A percentile compares a stretch with the other conserved stretches of the same genome.
Conservation (phyloP, 2,888 invertebrate genomes). For the Caradrina clavipalpis region DNA sequence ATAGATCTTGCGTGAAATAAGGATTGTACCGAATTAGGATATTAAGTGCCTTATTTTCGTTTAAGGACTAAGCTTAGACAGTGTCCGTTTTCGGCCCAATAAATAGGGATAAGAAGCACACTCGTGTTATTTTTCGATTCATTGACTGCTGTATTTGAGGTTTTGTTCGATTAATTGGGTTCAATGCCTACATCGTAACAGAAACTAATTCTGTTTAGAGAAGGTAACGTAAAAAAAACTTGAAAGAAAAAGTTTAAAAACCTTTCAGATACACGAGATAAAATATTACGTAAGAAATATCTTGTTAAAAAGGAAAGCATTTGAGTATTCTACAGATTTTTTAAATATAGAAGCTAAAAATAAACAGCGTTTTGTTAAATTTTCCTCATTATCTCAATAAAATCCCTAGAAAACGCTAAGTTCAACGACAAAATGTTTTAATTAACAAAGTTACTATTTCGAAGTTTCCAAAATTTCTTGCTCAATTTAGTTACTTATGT, state of each 20-base stretch:
- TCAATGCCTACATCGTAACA: background rate
- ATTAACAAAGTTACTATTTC: slow-evolving; percentile 22
- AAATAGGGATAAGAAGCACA: slow-evolving; percentile 15
- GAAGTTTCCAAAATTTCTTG: slow-evolving; percentile 22
- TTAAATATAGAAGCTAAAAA: background rate
- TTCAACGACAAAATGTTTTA: slow-evolving; percentile 4
- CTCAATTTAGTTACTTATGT: slow-evolving; percentile 9
- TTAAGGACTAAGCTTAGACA: slow-evolving; percentile 34
- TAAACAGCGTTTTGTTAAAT: background rate
- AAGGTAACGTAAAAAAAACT: no score
- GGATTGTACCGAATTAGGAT: slow-evolving; percentile 62
- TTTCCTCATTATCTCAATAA: slow-evolving; percentile 5
- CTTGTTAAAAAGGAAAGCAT: background rate
- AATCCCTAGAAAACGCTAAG: background rate
- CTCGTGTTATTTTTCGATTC: slow-evolving; percentile 36
- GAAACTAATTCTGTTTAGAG: background rate
- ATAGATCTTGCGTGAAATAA: slow-evolving; percentile 78
- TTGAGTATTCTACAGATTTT: no score
- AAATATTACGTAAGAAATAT: background rate
- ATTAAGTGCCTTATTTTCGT: slow-evolving; percentile 52
- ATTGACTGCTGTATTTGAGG: slow-evolving; percentile 9
- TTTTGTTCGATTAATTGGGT: slow-evolving; percentile 13
- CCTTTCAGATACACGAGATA: background rate
- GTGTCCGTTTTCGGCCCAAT: slow-evolving; percentile 24
- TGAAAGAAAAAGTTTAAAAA: background rate